A percentile compares a stretch with the other conserved stretches of the same genome.
Conservation (phyloP, 2,113 vertebrate genomes). For the Macheiramphus alcinus region DNA sequence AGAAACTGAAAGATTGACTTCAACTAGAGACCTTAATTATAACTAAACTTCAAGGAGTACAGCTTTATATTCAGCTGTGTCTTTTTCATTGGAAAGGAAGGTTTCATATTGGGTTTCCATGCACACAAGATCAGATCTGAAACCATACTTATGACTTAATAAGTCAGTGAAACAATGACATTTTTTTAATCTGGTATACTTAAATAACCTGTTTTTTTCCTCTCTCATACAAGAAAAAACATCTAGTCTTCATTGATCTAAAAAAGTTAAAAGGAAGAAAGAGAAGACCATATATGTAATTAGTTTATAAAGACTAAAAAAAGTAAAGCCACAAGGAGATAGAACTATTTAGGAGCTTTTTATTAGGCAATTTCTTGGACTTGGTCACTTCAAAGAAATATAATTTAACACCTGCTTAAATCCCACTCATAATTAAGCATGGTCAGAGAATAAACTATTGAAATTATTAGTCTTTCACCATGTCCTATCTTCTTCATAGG, state of each 20-base stretch:
- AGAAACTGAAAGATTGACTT: neutral
- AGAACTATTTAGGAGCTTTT: neutral
- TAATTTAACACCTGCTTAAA: neutral
- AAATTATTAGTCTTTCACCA: neutral
- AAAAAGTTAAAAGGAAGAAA: neutral
- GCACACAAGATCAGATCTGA: neutral
- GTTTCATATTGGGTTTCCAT: neutral
- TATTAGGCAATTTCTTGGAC: neutral
- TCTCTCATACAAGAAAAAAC: neutral
- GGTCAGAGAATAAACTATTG: neutral
- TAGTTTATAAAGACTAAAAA: neutral
- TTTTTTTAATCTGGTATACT: neutral
- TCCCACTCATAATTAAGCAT: neutral
- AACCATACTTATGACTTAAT: neutral
- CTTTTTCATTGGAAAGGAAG: neutral
- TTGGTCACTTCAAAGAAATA: neutral
- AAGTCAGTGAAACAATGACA: neutral
- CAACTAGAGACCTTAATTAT: neutral
- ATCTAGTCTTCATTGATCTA: neutral
- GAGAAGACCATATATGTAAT: neutral
- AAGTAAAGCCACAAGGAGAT: neutral
- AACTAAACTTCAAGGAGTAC: neutral
- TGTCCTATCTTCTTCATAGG: neutral
- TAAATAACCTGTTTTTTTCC: neutral
- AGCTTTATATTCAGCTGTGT: neutral